Evolutionary conservation across 2,113 vertebrate genomes (phyloP).

Genomic region (Mionectes macconnelli): DNA sequence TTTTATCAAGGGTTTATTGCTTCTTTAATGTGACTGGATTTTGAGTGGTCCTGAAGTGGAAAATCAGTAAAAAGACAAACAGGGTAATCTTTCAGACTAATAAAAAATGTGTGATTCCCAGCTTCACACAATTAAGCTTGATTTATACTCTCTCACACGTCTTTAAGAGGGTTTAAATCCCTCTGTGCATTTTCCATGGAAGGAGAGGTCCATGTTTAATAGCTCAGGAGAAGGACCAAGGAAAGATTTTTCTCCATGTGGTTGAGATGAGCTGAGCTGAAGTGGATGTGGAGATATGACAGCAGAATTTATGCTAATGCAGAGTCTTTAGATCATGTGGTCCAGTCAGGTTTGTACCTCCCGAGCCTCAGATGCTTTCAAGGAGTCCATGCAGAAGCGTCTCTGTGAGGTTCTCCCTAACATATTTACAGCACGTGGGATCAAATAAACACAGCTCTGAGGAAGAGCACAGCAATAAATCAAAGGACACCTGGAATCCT

Average conservation of each 20-base stretch:
- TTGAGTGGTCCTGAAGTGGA: neutral
- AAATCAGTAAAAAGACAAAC: neutral
- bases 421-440: neutral
- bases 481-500: neutral
- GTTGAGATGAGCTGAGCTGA: neutral
- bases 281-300: neutral
- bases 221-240: neutral
- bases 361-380: neutral
- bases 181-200: neutral
- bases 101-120: neutral
- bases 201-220: neutral
- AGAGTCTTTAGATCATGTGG: neutral
- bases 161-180: neutral
- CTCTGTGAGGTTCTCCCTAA: neutral
- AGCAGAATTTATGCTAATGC: neutral
- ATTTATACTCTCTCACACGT: neutral
- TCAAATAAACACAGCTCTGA: neutral
- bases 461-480: neutral
- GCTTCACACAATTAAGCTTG: neutral
- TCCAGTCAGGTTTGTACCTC: neutral
- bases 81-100: neutral
- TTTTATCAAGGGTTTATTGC: neutral
- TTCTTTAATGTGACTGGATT: neutral
- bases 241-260: neutral
- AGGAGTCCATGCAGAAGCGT: neutral